phyloP scores from a whole-genome alignment of 1,140 invertebrate genomes.

The Pseudomyrmex sp. region DNA sequence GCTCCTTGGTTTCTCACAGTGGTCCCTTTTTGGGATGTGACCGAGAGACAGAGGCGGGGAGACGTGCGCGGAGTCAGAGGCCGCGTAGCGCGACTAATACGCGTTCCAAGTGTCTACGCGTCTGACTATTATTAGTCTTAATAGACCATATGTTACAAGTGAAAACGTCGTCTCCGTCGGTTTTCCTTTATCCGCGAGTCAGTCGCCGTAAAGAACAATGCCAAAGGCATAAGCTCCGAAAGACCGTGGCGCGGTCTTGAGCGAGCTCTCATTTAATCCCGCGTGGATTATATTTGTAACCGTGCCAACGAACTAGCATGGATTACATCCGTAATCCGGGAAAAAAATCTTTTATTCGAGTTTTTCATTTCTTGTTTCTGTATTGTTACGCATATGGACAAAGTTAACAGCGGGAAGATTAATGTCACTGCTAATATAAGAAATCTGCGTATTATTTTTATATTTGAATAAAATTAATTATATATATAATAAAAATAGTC shows the following conservation, averaged over 20 bases:
- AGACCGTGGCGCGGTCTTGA: constrained; percentile 43
- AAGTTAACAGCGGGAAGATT: constrained; percentile 18
- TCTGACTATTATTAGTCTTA: constrained; percentile 83
- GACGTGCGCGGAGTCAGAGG: constrained; percentile 8
- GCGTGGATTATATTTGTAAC: constrained; percentile 55
- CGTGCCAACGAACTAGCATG: constrained; percentile 20
- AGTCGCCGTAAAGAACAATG: constrained; percentile 54
- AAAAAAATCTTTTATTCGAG: constrained; percentile 52
- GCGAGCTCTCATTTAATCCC: constrained; percentile 38
- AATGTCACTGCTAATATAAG: constrained; percentile 17
- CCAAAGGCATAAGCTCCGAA: constrained; percentile 43
- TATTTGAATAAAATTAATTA: no score
- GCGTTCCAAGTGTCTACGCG: constrained; percentile 52
- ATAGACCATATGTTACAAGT: constrained; percentile 82
- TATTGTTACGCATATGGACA: constrained; percentile 15
- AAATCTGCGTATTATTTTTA: neutral
- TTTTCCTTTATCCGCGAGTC: constrained; percentile 30
- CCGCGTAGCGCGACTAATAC: constrained; percentile 44
- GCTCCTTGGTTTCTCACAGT: constrained; percentile 15
- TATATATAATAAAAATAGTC: no score
- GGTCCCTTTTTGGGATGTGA: constrained; percentile 30
- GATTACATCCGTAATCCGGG: constrained; percentile 46
- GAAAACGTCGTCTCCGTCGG: constrained; percentile 45
- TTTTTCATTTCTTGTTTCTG: neutral
- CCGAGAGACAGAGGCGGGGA: constrained; percentile 33